These are phyloP conservation scores for Phocides pigmalion DNA, from an alignment of 1,140 invertebrate genomes.

Conservation along the genomic window DNA sequence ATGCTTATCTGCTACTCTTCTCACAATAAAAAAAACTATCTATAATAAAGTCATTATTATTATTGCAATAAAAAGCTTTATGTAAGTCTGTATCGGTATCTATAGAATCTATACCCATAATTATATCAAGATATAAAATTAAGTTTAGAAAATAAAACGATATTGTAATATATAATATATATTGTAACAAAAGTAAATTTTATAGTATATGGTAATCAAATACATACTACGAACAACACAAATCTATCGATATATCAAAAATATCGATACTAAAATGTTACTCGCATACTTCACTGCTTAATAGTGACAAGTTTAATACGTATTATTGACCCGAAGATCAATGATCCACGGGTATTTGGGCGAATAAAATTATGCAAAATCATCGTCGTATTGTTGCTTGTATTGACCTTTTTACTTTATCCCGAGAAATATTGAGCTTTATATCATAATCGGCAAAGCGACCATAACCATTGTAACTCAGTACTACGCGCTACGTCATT, in stretches of 20 bases:
- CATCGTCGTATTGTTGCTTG: conserved; percentile 65
- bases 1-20: too few species aligned
- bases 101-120: too few species aligned
- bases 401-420: conserved; percentile 72
- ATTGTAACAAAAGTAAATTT: conserved; percentile 1
- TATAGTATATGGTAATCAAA: too few species aligned
- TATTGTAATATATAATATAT: not conserved
- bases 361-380: conserved; percentile 82
- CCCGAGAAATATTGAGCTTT: conserved; percentile 52
- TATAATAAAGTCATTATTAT: too few species aligned
- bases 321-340: conserved; percentile 78
- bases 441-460: conserved; percentile 38
- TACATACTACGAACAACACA: too few species aligned
- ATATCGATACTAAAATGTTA: not conserved
- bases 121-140: too few species aligned
- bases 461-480: conserved; percentile 16
- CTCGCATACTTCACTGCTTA: conserved; percentile 51
- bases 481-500: conserved; percentile 50
- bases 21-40: too few species aligned
- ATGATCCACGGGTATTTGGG: conserved; percentile 77
- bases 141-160: not conserved
- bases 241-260: conserved; percentile 27
- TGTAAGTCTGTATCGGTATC: too few species aligned
- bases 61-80: too few species aligned
- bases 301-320: conserved; percentile 68